A percentile compares a stretch with the other conserved stretches of the same genome.
Conservation (phyloP, 2,888 invertebrate genomes). For the Hartigia nigra region DNA sequence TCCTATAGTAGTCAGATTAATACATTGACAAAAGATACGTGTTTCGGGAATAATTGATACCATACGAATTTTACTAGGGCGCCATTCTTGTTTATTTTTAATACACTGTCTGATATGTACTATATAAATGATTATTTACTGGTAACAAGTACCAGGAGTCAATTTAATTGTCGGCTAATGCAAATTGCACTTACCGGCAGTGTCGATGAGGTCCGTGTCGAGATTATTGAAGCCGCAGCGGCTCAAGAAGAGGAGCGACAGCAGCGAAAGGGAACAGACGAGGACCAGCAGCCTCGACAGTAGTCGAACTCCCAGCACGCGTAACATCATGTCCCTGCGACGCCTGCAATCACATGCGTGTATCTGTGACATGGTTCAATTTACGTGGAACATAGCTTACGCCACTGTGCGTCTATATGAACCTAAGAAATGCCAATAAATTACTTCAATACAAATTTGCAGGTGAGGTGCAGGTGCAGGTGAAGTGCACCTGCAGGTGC, state of each 20-base stretch:
- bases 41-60: not conserved
- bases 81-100: not conserved
- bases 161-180: not conserved
- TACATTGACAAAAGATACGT: not conserved
- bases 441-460: not conserved
- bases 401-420: not conserved
- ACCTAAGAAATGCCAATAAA: not conserved
- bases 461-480: no score
- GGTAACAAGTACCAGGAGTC: not conserved
- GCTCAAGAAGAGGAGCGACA: slow-evolving; percentile 70
- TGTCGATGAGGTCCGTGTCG: slow-evolving; percentile 57
- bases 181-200: slow-evolving; percentile 45
- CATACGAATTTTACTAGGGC: not conserved
- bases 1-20: not conserved
- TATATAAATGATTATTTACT: not conserved
- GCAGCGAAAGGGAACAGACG: slow-evolving; percentile 69
- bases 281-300: slow-evolving; percentile 70
- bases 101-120: not conserved
- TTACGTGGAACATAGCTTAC: slow-evolving; percentile 19
- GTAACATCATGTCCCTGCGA: slow-evolving; percentile 66
- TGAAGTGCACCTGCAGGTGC: no score
- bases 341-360: slow-evolving; percentile 48
- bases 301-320: slow-evolving; percentile 69
- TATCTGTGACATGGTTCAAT: slow-evolving; percentile 39
- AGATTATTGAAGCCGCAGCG: slow-evolving; percentile 68